Conservation (phyloP, 2,888 invertebrate genomes). For the Rhagium mordax region DNA sequence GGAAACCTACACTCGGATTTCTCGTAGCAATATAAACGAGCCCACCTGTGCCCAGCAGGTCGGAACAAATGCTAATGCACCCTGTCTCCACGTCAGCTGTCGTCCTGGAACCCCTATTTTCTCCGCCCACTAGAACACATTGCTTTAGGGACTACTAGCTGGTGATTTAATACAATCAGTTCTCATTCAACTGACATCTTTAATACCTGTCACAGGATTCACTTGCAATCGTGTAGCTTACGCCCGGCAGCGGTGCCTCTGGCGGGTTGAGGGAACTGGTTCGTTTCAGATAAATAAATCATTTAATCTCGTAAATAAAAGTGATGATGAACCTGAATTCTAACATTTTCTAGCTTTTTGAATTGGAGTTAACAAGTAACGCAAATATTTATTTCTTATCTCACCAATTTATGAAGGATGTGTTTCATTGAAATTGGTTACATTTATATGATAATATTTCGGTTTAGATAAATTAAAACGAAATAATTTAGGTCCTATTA, state of each 20-base stretch:
- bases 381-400: no score
- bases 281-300: neutral
- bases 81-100: slow-evolving; percentile 53
- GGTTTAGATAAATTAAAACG: no score
- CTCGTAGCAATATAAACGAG: slow-evolving; percentile 59
- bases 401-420: no score
- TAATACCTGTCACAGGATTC: slow-evolving; percentile 22
- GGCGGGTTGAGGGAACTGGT: neutral
- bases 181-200: slow-evolving; percentile 41
- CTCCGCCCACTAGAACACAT: slow-evolving; percentile 34
- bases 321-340: neutral
- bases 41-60: slow-evolving; percentile 67
- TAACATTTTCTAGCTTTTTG: neutral
- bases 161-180: slow-evolving; percentile 35
- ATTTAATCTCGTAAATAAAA: neutral
- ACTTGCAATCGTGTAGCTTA: slow-evolving; percentile 1
- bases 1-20: slow-evolving; percentile 50
- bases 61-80: slow-evolving; percentile 62
- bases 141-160: slow-evolving; percentile 30
- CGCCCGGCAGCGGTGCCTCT: neutral
- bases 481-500: no score
- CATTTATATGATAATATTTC: no score
- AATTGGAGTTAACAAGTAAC: no score
- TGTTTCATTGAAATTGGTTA: no score
- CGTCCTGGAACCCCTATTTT: slow-evolving; percentile 37